Evolutionary conservation across 35 echinoderm and acorn worm species (phyloP), one percentile per base, ranked within the genome.

Genomic region (Chiridota heheva): DNA sequence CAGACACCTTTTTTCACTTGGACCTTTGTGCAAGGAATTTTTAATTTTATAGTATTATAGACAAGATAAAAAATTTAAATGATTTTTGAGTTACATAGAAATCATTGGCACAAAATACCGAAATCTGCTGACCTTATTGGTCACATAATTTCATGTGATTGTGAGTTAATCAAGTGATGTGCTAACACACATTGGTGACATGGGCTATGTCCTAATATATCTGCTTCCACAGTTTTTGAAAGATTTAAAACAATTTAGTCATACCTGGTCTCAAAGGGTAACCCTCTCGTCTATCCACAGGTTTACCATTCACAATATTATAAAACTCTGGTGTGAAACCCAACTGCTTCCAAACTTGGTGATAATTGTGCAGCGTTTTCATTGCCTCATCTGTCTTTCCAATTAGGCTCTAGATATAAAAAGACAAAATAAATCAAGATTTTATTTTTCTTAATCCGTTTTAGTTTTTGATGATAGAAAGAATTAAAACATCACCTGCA

Each of bases 291-390:
- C 84, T 91, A 53, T 92, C 89, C 4, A 91, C 81, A 3, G 58
- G 26, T 36, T 70, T 72, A 16, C 76, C 82, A 63, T 88, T 86
- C 28, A 86, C 67, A 2, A 98, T 92, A 28, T 91, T 98, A 63
- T 91, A 98, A 76, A 98, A 98, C 60, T 98, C 95, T 49, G 95
- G 95, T 0, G 81, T 67, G 78, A 97, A 97, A 27, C 94, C 94
- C 20, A 97, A 47, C 60, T 97, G 94, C 40, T 80, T 60, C 94
- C 94, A 97, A 4, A 97, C 94, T 60, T 97, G 94, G 44, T 97
- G 85, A 58, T 87, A 91, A 63, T 97, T 97, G 73, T 97, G 94
- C 1, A 97, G 42, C 2, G 94, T 91, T 67, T 91, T 97, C 88
- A 91, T 97, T 24, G 75, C 94, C 33, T 78, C 80, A 87, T 97